A percentile compares a stretch with the other conserved stretches of the same genome.
phyloP scores from a whole-genome alignment of 2,797 vertebrate species.

The Hipposideros larvatus region DNA sequence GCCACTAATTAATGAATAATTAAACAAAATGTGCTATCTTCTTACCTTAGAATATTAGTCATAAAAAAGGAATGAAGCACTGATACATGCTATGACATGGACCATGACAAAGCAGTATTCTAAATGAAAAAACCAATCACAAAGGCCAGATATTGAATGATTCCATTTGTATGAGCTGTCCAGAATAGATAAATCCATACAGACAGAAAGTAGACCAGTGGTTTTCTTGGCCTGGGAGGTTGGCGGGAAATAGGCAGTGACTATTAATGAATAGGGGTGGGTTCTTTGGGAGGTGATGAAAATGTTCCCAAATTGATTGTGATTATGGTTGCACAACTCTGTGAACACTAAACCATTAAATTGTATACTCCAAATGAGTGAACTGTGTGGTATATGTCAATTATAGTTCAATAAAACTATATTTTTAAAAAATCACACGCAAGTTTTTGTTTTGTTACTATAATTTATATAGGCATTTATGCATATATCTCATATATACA shows the following conservation, averaged over 20 bases:
- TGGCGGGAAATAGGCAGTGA: background rate
- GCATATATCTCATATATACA: background rate
- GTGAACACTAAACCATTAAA: slow-evolving; percentile 5
- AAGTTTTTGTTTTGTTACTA: background rate
- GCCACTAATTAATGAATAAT: background rate
- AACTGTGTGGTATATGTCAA: background rate
- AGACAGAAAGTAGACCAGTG: background rate
- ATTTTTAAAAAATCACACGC: background rate
- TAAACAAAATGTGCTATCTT: background rate
- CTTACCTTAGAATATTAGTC: background rate
- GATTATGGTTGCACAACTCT: background rate
- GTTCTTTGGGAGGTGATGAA: background rate
- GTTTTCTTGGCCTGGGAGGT: background rate
- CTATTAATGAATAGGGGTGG: background rate
- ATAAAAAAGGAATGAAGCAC: background rate
- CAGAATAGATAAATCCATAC: background rate
- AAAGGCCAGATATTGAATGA: background rate
- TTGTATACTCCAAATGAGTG: background rate
- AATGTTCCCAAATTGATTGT: background rate
- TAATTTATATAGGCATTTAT: background rate
- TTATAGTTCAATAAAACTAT: slow-evolving; percentile 2
- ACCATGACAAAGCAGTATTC: background rate
- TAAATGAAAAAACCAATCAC: background rate
- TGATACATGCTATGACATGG: background rate
- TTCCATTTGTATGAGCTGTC: background rate